These are phyloP conservation scores for Ameiurus melas DNA, from an alignment of 2,113 vertebrate genomes.

Conservation along the genomic window DNA sequence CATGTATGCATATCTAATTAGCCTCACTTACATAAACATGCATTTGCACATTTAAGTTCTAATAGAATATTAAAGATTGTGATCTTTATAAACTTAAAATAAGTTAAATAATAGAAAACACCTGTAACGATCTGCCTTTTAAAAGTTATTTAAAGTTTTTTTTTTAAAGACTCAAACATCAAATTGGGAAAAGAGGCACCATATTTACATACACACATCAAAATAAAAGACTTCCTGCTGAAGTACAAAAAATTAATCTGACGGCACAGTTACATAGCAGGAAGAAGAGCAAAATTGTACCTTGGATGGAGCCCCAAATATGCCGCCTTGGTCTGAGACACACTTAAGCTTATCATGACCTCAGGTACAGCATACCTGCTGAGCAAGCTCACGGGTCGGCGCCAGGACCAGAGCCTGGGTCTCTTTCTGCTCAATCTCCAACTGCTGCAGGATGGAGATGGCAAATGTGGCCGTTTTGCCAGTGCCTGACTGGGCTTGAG, in stretches of 20 bases:
- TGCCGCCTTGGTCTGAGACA: conserved; percentile 77
- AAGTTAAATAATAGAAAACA: too few relatives aligned
- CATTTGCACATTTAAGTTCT: too few relatives aligned
- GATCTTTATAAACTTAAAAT: too few relatives aligned
- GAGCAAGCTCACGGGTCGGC: conserved; percentile 99
- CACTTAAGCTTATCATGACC: conserved; percentile 68
- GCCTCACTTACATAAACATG: not conserved
- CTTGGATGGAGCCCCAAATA: conserved; percentile 71
- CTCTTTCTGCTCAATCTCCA: conserved; percentile 99
- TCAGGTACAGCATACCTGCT: conserved; percentile 91
- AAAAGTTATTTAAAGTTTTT: not conserved
- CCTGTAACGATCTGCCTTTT: not conserved
- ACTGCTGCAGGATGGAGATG: conserved; percentile 99
- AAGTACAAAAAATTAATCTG: not conserved
- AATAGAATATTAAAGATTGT: too few relatives aligned
- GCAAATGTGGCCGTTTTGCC: conserved; percentile 99
- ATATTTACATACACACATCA: not conserved
- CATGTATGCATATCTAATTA: not conserved
- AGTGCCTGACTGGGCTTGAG: conserved; percentile 99
- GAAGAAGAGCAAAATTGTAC: conserved; percentile 63
- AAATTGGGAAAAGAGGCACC: not conserved
- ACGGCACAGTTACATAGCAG: conserved; percentile 43
- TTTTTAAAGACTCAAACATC: not conserved
- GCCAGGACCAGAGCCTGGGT: conserved; percentile 98
- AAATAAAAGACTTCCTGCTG: conserved; percentile 26